These are phyloP conservation scores for Nymphicus hollandicus DNA, from an alignment of 2,113 vertebrate genomes.

Conservation along the genomic window DNA sequence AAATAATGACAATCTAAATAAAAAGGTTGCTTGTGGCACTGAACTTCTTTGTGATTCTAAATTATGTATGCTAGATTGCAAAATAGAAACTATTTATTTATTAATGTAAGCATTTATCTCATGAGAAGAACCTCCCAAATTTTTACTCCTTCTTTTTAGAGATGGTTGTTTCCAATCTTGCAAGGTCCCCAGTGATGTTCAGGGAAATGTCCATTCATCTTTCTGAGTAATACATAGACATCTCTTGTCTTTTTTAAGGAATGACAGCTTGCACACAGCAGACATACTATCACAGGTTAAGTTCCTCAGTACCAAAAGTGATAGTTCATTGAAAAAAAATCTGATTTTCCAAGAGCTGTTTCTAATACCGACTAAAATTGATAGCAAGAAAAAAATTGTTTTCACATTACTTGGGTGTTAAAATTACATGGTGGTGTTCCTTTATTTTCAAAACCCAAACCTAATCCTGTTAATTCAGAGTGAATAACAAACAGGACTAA, in stretches of 20 bases:
- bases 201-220: background rate
- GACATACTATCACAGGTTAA: background rate
- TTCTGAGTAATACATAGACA: background rate
- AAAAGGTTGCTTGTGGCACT: background rate
- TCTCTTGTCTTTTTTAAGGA: background rate
- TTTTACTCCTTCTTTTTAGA: background rate
- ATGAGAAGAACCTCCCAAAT: background rate
- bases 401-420: constrained; percentile 80
- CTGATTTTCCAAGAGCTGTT: constrained; percentile 39
- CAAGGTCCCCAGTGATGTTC: background rate
- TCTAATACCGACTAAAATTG: constrained; percentile 69
- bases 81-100: background rate
- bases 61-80: background rate
- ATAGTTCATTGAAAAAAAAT: background rate
- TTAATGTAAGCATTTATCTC: background rate
- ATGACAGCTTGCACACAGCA: background rate
- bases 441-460: constrained; percentile 82
- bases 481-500: constrained; percentile 94
- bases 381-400: constrained; percentile 73
- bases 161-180: background rate
- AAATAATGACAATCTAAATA: background rate
- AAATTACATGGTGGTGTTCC: constrained; percentile 78
- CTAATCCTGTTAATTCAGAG: constrained; percentile 97
- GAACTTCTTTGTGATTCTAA: background rate
- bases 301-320: background rate